Evolutionary conservation across 23 tunicate species (phyloP).

Genomic region (Styela plicata): DNA sequence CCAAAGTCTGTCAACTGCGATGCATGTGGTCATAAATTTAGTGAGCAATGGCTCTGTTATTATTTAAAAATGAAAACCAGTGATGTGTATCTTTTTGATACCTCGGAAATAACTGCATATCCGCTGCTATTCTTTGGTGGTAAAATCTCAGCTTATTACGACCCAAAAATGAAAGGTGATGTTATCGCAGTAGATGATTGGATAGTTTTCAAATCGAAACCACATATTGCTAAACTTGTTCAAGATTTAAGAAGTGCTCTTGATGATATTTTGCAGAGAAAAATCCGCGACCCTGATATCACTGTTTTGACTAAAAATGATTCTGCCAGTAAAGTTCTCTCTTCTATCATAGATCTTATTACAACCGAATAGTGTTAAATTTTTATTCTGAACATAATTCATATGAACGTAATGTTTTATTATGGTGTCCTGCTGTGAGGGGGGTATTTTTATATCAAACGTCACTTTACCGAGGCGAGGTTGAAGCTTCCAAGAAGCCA

Average conservation of each 20-base stretch:
- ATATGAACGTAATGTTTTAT: too few species aligned
- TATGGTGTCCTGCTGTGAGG: too few species aligned
- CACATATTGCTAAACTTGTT: slow-evolving; percentile 52
- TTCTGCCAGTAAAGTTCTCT: slow-evolving; percentile 9
- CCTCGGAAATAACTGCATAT: slow-evolving; percentile 64
- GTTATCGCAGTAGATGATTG: slow-evolving; percentile 72
- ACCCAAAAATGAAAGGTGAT: slow-evolving; percentile 37
- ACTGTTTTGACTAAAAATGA: background rate
- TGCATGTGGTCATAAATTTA: slow-evolving; percentile 21
- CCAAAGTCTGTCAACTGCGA: slow-evolving; percentile 66
- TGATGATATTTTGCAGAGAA: slow-evolving; percentile 55
- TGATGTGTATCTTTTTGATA: slow-evolving; percentile 43
- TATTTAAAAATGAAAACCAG: slow-evolving; percentile 72
- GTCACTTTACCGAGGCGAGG: too few species aligned
- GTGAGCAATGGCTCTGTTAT: slow-evolving; percentile 77
- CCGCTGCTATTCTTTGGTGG: slow-evolving; percentile 85
- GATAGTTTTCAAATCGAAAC: slow-evolving; percentile 60
- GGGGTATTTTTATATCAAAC: too few species aligned
- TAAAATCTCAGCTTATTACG: slow-evolving; percentile 34
- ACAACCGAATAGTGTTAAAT: slow-evolving; percentile 20
- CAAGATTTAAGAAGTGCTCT: slow-evolving; percentile 52
- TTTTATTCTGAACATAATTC: too few species aligned
- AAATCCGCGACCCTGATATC: slow-evolving; percentile 44
- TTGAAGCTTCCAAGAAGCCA: too few species aligned
- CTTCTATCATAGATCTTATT: slow-evolving; percentile 12